Evolutionary conservation across 2,888 invertebrate species (phyloP).

Genomic region (Ecliptopera silaceata): DNA sequence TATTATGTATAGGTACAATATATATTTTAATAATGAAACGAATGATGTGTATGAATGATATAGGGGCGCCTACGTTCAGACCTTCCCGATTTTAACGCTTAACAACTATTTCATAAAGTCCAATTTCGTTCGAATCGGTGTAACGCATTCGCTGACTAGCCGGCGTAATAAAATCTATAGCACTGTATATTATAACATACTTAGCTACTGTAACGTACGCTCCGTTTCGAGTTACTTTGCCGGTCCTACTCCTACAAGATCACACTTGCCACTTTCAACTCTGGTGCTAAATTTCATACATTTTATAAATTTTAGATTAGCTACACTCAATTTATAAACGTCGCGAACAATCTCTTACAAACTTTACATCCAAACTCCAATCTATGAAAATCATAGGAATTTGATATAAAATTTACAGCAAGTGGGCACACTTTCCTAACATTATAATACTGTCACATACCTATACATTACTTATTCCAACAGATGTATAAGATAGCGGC

Average conservation of each 20-base stretch:
- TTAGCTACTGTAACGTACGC: conserved; percentile 24
- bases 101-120: conserved; percentile 31
- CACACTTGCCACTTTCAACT: conserved; percentile 22
- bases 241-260: conserved; percentile 16
- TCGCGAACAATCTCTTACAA: conserved; percentile 21
- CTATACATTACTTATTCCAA: conserved; percentile 26
- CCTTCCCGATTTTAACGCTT: conserved; percentile 37
- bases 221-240: conserved; percentile 21
- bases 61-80: conserved; percentile 48
- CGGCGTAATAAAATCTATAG: conserved; percentile 44
- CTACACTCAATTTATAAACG: conserved; percentile 25
- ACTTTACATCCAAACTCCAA: conserved; percentile 16
- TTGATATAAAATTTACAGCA: conserved; percentile 21
- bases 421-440: conserved; percentile 27
- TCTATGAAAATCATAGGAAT: conserved; percentile 17
- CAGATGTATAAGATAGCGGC: conserved; percentile 24
- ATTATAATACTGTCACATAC: conserved; percentile 37
- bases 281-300: conserved; percentile 17
- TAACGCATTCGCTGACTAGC: conserved; percentile 47
- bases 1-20: conserved; percentile 45
- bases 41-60: conserved; percentile 77
- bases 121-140: conserved; percentile 35
- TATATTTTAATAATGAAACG: conserved; percentile 62
- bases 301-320: conserved; percentile 24
- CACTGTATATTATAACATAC: conserved; percentile 33